Conservation (phyloP, 2,888 invertebrate species). For the Yponomeuta cagnagella region DNA sequence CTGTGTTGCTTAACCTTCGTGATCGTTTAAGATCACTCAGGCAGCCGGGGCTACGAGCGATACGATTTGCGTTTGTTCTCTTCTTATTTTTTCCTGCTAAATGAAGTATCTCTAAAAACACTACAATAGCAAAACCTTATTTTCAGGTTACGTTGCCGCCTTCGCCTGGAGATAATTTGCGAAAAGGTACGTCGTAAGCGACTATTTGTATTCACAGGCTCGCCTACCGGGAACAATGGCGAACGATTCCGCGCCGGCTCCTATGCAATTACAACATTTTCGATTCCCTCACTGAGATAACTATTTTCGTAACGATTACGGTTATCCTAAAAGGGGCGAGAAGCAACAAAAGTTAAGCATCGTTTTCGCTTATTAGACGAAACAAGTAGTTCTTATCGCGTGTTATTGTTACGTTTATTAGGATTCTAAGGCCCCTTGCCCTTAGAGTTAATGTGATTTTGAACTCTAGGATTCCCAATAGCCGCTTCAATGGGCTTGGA, state of each 20-base stretch:
- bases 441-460: too few species aligned
- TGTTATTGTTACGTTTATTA: constrained; percentile 6
- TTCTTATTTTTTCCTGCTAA: constrained; percentile 20
- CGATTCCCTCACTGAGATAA: constrained; percentile 22
- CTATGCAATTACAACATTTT: constrained; percentile 21
- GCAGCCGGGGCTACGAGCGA: too few species aligned
- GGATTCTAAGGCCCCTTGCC: neutral
- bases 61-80: neutral
- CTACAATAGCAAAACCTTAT: constrained; percentile 36
- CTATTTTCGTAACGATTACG: constrained; percentile 20
- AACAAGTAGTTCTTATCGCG: constrained; percentile 13
- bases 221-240: constrained; percentile 23
- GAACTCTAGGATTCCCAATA: too few species aligned
- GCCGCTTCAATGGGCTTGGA: too few species aligned
- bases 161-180: constrained; percentile 60
- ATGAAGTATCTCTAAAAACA: constrained; percentile 38
- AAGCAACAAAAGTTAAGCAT: constrained; percentile 19
- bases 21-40: too few species aligned
- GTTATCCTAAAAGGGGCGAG: constrained; percentile 9
- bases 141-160: constrained; percentile 62
- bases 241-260: constrained; percentile 12
- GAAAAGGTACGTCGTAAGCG: constrained; percentile 56
- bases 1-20: too few species aligned
- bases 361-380: constrained; percentile 15
- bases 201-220: constrained; percentile 60